Base-by-base conservation (phyloP, 2,797 vertebrate genomes). In the Heliangelus exortis region DNA sequence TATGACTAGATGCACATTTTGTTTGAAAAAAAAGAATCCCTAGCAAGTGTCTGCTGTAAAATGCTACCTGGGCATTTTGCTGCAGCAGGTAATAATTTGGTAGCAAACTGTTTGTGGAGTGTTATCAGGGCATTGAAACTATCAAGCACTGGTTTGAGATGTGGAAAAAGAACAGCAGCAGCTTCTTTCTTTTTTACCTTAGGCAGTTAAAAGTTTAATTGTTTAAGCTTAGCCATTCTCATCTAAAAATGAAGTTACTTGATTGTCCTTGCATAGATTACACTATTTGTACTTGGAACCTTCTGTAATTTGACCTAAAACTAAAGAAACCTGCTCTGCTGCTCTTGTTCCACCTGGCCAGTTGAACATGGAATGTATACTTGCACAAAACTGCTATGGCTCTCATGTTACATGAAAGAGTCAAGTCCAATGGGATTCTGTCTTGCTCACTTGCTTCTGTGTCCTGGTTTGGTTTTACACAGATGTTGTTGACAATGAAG, bases 401-500 rank as follows among this genome's bases (percentile, higher is more conserved):
- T 67, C 12, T 66, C 15, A 39, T 39, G 17, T 58, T 57, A 65
- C 12, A 2, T 8, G 29, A 54, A 76, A 22, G 9, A 82, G 59
- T 12, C 31, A n/a, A 84, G 74, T 15, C 59, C 26, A 34, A 2
- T 28, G 21, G n/a, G 55, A 63, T 43, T 66, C 47, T n/a, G 39
- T 83, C 20, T 87, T 67, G 71, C 34, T 87, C 5, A 6, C 41
- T 86, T 41, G 15, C 59, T 54, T 65, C 71, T 78, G 25, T 90
- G 57, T 79, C 66, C 26, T 84, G 33, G 53, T 85, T 87, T 82
- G 45, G 89, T 97, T 93, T 84, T 72, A 77, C 55, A 16, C 68
- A 89, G 95, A 79, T 54, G 66, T 34, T 39, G 71, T 28, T 8
- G 95, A 95, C 79, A 65, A 55, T 97, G 98, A 98, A 26, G 96